Conservation (phyloP, 2,888 invertebrate genomes). For the Seira musarum region DNA sequence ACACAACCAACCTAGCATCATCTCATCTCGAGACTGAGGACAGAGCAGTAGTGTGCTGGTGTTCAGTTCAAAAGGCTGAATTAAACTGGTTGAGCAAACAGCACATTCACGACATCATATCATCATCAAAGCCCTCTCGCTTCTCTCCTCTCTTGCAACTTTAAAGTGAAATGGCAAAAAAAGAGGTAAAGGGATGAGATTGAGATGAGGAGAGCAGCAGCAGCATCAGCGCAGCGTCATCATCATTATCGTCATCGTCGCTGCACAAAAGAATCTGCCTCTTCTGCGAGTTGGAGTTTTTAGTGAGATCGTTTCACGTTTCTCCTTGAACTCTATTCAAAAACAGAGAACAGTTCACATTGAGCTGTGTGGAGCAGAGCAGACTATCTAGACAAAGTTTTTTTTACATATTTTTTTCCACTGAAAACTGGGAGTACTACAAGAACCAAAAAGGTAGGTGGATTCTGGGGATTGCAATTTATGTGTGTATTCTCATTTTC, state of each 20-base stretch:
- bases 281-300: background rate
- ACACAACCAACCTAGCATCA: background rate
- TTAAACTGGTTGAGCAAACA: slow-evolving; percentile 12
- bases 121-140: background rate
- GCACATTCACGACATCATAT: slow-evolving; percentile 13
- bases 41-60: background rate
- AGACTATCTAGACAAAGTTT: background rate
- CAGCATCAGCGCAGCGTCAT: slow-evolving; percentile 1
- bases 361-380: too few relatives aligned
- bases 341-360: slow-evolving; percentile 8
- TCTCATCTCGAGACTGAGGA: too few relatives aligned
- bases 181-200: too few relatives aligned
- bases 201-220: too few relatives aligned
- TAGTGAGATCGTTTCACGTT: slow-evolving; percentile 23
- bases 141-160: background rate
- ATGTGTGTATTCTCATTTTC: background rate
- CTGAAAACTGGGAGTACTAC: background rate
- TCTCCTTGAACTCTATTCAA: slow-evolving; percentile 47
- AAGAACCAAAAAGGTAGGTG: background rate
- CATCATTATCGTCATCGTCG: background rate
- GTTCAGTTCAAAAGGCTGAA: slow-evolving; percentile 7
- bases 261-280: background rate
- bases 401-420: background rate
- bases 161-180: background rate
- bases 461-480: background rate